phyloP scores from a whole-genome alignment of 2,113 vertebrate genomes.

The Elachura formosa region DNA sequence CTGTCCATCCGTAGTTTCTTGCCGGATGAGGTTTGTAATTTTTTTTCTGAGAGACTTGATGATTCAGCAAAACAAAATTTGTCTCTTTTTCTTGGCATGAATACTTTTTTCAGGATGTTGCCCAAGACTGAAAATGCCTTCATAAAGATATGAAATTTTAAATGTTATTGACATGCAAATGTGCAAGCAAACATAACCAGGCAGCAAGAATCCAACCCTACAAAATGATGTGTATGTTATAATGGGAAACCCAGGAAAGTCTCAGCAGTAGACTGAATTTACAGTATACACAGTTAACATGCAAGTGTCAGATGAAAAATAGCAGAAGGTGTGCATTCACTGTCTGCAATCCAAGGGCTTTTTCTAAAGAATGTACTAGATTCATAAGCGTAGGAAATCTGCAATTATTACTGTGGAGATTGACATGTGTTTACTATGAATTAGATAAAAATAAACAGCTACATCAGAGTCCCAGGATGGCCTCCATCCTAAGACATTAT shows the following conservation, averaged over 20 bases:
- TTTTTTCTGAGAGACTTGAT: not conserved
- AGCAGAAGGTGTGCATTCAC: not conserved
- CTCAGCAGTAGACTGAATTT: not conserved
- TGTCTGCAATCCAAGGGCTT: not conserved
- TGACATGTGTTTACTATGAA: not conserved
- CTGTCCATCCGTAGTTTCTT: not conserved
- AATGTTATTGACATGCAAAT: not conserved
- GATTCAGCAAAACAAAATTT: slow-evolving; percentile 16
- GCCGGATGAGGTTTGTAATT: not conserved
- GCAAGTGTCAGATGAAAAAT: not conserved
- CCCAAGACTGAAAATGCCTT: not conserved
- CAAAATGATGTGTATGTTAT: not conserved
- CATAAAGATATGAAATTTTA: not conserved
- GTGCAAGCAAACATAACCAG: not conserved
- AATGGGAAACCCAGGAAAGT: not conserved
- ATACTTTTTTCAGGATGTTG: not conserved
- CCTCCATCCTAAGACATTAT: not conserved
- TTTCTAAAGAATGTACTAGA: not conserved
- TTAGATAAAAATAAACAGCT: not conserved
- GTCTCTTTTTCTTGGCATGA: not conserved
- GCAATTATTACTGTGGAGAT: not conserved
- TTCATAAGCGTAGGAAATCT: not conserved
- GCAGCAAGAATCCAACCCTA: not conserved
- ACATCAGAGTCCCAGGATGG: not conserved
- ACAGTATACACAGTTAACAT: not conserved